Evolutionary conservation across 1,140 invertebrate species (phyloP), one percentile per base, ranked within the genome.

Genomic region (Melanaphis sacchari): DNA sequence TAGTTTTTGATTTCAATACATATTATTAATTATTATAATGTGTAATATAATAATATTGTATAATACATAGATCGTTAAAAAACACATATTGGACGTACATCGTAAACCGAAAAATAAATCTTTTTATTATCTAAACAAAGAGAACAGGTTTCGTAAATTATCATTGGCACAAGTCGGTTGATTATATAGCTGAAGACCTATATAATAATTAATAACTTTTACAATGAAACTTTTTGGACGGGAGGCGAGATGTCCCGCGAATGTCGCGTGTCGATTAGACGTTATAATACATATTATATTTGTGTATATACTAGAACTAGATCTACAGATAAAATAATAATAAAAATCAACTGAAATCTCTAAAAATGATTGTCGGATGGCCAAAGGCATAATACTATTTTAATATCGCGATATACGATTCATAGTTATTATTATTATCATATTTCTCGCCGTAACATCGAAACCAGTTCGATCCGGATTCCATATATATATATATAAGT

Each of bases 81-180:
- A 76, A n/a, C 24, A 76, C 31, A n/a, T n/a, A 66, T 66, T 1
- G 31, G 59, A 76, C n/a, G 15, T n/a, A 76, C 59, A 15, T n/a
- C n/a, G 31, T n/a, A n/a, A 76, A 76, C 59, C 59, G 59, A 31
- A n/a, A 36, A 76, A n/a, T 76, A 76, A 76, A n/a, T 76, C 59
- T 76, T 76, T 76, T 76, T 76, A 76, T 22, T 31, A 76, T n/a
- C 59, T n/a, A 66, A 66, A n/a, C 59, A 76, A 4, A 76, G 31
- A 76, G 59, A 76, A n/a, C 59, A 31, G 59, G 59, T 76, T 76
- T 76, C 59, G 59, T 76, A 76, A 76, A 76, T n/a, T 76, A 76
- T 76, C 59, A 15, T 31, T 9, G 15, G 59, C 59, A 76, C 59
- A 76, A 76, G 59, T n/a, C 59, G 31, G 31, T 9, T 11, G 59